phyloP scores from a whole-genome alignment of 2,888 invertebrate genomes.

The Aspidapion aeneum region DNA sequence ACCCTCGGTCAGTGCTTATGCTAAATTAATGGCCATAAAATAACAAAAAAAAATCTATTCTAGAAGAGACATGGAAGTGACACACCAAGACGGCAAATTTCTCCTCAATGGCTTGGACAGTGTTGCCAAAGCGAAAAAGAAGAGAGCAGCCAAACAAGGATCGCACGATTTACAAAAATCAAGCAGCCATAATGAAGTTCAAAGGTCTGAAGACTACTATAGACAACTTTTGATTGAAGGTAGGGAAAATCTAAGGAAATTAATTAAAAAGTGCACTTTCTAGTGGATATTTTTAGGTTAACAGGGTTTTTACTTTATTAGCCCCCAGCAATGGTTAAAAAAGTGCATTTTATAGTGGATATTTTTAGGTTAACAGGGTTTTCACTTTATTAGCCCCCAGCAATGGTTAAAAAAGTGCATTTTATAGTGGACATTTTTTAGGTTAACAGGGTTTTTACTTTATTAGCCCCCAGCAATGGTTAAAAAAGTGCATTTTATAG shows the following conservation, averaged over 20 bases:
- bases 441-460: too few relatives aligned
- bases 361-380: too few relatives aligned
- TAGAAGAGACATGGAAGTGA: constrained; percentile 42
- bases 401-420: too few relatives aligned
- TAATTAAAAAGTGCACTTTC: neutral
- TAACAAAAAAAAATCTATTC: neutral
- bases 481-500: too few relatives aligned
- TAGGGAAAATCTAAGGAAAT: constrained; percentile 28
- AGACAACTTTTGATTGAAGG: constrained; percentile 47
- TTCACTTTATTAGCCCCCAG: too few relatives aligned
- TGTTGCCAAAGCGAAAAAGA: constrained; percentile 44
- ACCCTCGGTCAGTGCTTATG: too few relatives aligned
- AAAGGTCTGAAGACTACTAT: constrained; percentile 48
- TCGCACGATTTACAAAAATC: constrained; percentile 59
- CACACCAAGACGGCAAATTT: constrained; percentile 39
- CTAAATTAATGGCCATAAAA: too few relatives aligned
- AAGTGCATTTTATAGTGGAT: too few relatives aligned
- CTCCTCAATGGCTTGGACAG: constrained; percentile 48
- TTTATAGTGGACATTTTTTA: too few relatives aligned
- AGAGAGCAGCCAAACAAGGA: constrained; percentile 43
- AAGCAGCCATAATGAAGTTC: constrained; percentile 60
- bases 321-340: too few relatives aligned
- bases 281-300: neutral
- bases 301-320: neutral
- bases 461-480: too few relatives aligned